Conservation (phyloP, 2,113 vertebrate genomes). For the Piaya cayana region DNA sequence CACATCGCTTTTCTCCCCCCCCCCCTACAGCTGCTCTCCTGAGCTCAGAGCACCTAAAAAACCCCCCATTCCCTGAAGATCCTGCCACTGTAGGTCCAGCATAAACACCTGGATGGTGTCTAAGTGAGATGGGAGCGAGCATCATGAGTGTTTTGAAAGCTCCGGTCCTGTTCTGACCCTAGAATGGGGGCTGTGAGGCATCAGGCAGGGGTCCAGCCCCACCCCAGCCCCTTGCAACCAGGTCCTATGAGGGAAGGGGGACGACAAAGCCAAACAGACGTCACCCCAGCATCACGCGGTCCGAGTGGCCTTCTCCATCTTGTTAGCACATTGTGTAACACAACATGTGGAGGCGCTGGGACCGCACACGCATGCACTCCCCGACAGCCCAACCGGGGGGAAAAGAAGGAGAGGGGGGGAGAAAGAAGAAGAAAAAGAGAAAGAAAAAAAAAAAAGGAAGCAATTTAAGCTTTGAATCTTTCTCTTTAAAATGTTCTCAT, state of each 20-base stretch:
- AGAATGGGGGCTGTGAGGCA: not conserved
- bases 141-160: not conserved
- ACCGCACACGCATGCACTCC: conserved; percentile 56
- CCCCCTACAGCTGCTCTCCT: not conserved
- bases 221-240: not conserved
- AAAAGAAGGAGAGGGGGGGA: not conserved
- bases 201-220: not conserved
- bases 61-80: not conserved
- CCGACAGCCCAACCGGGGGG: not conserved
- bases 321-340: conserved; percentile 71
- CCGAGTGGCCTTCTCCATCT: conserved; percentile 57
- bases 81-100: not conserved
- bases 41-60: not conserved
- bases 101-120: not conserved
- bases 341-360: conserved; percentile 43
- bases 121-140: accelerated
- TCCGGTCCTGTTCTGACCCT: not conserved
- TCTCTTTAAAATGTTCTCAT: conserved; percentile 56
- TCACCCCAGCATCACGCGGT: conserved; percentile 49
- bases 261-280: conserved; percentile 12
- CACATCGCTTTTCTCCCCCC: not conserved
- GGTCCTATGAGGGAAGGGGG: not conserved
- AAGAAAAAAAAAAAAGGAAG: not conserved
- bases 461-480: conserved; percentile 67
- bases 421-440: not conserved